Evolutionary conservation across 2,888 invertebrate genomes (phyloP), one percentile per base, ranked within the genome.

Genomic region (Plutella xylostella): DNA sequence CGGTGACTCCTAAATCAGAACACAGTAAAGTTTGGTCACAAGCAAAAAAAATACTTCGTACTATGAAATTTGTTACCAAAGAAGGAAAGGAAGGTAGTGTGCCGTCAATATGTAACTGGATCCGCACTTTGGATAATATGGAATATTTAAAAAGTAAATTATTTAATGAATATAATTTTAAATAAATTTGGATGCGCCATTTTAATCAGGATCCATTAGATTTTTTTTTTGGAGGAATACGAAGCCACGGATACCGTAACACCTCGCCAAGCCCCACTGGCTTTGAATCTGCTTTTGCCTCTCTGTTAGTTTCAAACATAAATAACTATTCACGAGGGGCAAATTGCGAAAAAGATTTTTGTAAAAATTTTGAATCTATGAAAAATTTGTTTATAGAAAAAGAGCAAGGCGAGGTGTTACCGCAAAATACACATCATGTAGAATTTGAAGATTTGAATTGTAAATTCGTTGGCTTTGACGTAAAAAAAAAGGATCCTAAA

Each of bases 171-270:
- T n/a, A 41, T 41, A 14, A 18, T 12, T 28, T 41, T 18, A 41
- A 15, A 12, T 40, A 15, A 17, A 38, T 40, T 28, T 40, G 40
- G 40, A 22, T 25, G 40, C n/a, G 42, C 3, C 30, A 42, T 15
- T 42, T 42, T 12, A 42, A 42, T 31, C 31, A 42, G 17, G 40
- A 31, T 21, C 31, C 42, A 3, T 17, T 42, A 5, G 42, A 42
- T 12, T 31, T 12, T 2, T 31, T 42, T 42, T 42, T 42, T 19
- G 42, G 42, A n/a, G 4, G 31, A 7, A 31, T 42, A 19, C 19
- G 31, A 6, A 20, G 19, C 4, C 42, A 42, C n/a, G 40, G 40
- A 12, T 28, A 28, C 28, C 14, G 28, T 2, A 40, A 40, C 14
- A 28, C 15, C 12, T 18, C 17, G 6, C 40, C 40, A 2, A 28